A percentile compares a stretch with the other conserved stretches of the same genome.
phyloP scores from a whole-genome alignment of 1,140 invertebrate genomes.

The Aricia agestis region DNA sequence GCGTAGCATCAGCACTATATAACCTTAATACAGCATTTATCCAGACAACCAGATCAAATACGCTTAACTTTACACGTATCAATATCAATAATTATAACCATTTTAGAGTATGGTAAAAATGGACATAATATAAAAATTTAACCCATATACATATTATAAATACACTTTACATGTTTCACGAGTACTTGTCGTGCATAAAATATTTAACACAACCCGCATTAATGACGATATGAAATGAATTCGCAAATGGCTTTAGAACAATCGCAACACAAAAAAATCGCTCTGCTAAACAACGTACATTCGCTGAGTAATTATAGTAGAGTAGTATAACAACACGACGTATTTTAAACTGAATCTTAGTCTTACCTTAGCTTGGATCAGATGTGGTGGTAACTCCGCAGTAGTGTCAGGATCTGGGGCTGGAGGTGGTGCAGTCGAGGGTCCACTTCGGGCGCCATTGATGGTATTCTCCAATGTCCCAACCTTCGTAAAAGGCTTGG shows the following conservation, averaged over 20 bases:
- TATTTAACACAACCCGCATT: neutral
- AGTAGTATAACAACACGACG: neutral
- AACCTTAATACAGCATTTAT: too few species aligned
- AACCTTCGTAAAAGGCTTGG: conserved; percentile 92
- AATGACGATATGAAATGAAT: conserved; percentile 7
- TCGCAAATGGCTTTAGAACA: conserved; percentile 16
- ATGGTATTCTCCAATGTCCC: conserved; percentile 92
- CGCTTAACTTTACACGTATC: too few species aligned
- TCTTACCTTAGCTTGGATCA: conserved; percentile 84
- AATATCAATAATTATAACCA: too few species aligned
- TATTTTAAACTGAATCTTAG: conserved; percentile 3
- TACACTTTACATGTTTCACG: neutral
- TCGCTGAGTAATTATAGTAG: conserved; percentile 3
- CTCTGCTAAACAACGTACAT: conserved; percentile 15
- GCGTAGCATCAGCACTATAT: too few species aligned
- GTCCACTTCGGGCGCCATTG: conserved; percentile 81
- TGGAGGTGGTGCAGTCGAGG: conserved; percentile 32
- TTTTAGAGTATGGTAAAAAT: too few species aligned
- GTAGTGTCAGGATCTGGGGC: conserved; percentile 79
- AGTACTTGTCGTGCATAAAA: neutral
- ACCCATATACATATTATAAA: conserved; percentile 1
- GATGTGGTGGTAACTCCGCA: conserved; percentile 72
- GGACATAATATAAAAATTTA: neutral
- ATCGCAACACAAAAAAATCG: conserved; percentile 22
- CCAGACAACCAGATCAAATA: too few species aligned